Percentiles rank a stretch among this genome's conserved stretches.
Conservation (phyloP, 2,888 invertebrate genomes). For the Chirona hameri region DNA sequence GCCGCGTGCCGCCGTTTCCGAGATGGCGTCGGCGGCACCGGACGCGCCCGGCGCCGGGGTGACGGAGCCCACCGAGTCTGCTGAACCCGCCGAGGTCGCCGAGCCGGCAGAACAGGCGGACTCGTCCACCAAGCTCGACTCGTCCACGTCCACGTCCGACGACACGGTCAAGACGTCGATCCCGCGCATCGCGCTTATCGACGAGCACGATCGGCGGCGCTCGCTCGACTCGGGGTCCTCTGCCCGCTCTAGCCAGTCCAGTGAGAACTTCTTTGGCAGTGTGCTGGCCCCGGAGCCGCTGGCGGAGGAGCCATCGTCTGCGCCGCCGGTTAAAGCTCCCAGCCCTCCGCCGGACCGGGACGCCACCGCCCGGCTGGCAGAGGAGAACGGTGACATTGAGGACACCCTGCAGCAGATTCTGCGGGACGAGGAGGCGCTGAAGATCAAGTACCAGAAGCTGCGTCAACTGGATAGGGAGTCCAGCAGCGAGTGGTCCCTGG, state of each 20-base stretch:
- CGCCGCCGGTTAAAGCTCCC: background rate
- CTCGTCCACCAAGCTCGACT: background rate
- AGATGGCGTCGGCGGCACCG: slow-evolving; percentile 5
- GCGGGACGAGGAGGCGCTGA: background rate
- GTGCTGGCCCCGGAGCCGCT: background rate
- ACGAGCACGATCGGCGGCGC: slow-evolving; percentile 4
- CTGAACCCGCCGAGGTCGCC: background rate
- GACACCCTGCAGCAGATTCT: slow-evolving; percentile 37
- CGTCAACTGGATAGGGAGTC: background rate
- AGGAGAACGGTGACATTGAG: slow-evolving; percentile 36
- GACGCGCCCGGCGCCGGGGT: background rate
- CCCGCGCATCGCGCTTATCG: slow-evolving; percentile 8
- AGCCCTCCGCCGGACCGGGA: slow-evolving; percentile 4
- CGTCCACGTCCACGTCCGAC: slow-evolving; percentile 5
- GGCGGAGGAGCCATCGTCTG: background rate
- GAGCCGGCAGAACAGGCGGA: background rate
- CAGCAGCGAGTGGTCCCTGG: background rate
- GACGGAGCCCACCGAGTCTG: background rate
- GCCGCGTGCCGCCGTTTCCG: background rate
- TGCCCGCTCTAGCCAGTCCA: slow-evolving; percentile 9
- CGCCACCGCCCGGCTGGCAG: slow-evolving; percentile 34
- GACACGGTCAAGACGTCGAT: background rate
- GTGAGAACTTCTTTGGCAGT: slow-evolving; percentile 12
- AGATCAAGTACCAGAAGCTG: slow-evolving; percentile 12
- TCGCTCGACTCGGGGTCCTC: slow-evolving; percentile 13